Conservation (phyloP, 2,113 vertebrate genomes). For the Phodopus roborovskii region DNA sequence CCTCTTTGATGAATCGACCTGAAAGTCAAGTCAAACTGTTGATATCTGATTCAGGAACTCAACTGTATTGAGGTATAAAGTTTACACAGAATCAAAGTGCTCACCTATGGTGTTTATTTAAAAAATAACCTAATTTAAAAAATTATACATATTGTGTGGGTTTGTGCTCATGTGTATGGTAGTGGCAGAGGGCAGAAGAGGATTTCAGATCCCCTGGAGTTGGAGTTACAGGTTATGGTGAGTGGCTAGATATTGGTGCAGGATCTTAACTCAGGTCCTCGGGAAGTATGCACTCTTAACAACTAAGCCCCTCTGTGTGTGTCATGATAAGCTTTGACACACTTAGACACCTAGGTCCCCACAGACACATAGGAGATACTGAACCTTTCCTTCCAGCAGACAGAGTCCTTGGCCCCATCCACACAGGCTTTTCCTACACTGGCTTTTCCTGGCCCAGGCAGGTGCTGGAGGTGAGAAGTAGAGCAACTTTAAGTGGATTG, state of each 20-base stretch:
- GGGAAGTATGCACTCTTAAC: background rate
- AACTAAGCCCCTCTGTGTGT: background rate
- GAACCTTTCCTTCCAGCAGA: background rate
- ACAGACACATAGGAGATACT: background rate
- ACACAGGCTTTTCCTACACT: background rate
- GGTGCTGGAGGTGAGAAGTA: background rate
- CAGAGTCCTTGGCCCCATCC: background rate
- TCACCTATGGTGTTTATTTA: background rate
- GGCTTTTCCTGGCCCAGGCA: background rate
- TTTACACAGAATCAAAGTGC: background rate
- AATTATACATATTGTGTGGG: background rate
- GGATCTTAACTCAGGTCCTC: background rate
- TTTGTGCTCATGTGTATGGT: background rate
- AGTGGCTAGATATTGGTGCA: background rate
- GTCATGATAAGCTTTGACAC: background rate
- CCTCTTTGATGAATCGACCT: background rate
- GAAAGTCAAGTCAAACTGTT: background rate
- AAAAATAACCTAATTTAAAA: background rate
- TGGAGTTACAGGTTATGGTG: background rate
- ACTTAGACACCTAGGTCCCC: background rate
- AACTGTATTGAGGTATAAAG: background rate
- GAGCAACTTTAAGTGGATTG: background rate
- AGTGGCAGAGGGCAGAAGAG: background rate
- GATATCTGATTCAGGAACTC: background rate
- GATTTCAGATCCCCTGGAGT: background rate